Base-by-base conservation (phyloP, 2,888 invertebrate species). In the Mactromeris polynyma region DNA sequence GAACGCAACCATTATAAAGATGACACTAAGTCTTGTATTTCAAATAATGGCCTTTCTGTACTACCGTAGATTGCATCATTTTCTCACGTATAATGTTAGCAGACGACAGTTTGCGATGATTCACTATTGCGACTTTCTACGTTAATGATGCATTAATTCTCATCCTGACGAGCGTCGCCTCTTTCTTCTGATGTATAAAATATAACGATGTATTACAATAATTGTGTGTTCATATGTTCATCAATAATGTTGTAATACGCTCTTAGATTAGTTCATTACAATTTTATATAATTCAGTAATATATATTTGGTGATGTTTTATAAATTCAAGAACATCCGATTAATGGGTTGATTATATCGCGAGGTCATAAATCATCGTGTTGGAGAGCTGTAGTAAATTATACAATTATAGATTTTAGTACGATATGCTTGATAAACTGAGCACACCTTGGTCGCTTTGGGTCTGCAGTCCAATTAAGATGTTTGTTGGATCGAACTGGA, bases 121-220 rank as follows among this genome's bases (percentile, higher is more conserved):
- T n/a, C 58, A 21, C 58, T 9, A 26, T 26, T 9, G 9, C 6
- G 26, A 26, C 7, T 26, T n/a, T n/a, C 58, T 26, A 26, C 26
- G 58, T 64, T 64, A 64, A 64, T 64, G 58, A 64, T 64, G 26
- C 58, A 64, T 64, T 64, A 26, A 64, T 64, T 64, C 26, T 26
- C 11, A 26, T 9, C n/a, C 7, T 64, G 58, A 64, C 26, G n/a
- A 26, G 58, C 26, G 7, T 26, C 58, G 58, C 58, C 58, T 64
- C 11, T n/a, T 64, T 64, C 54, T 26, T 64, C 7, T 26, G 9
- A 64, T 26, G 26, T 26, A 26, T 64, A 26, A n/a, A 64, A 64
- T 64, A 26, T 64, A 4, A 64, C 9, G n/a, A 64, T 26, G 58
- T 64, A 64, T 9, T 51, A 51, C 11, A 64, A 64, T 4, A 64